phyloP scores from a whole-genome alignment of 2,888 invertebrate species.

The Oegoconia quadripuncta region DNA sequence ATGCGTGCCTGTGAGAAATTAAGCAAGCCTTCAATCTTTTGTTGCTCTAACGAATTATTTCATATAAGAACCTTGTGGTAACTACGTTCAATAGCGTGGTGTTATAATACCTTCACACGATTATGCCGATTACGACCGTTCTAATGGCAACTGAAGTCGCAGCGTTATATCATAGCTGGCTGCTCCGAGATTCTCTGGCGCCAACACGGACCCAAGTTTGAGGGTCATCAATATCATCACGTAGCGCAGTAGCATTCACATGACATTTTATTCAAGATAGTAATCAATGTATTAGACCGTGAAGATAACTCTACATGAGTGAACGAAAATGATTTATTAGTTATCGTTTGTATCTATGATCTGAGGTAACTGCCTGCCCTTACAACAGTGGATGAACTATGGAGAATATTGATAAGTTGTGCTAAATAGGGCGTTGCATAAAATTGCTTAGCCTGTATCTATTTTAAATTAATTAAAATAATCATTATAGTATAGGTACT shows the following conservation, averaged over 20 bases:
- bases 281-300: neutral
- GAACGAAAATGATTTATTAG: too few species aligned
- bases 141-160: constrained; percentile 44
- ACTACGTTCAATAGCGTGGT: constrained; percentile 56
- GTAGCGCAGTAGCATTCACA: constrained; percentile 11
- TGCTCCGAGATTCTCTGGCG: neutral
- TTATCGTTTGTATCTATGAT: too few species aligned
- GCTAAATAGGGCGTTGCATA: too few species aligned
- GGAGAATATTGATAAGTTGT: too few species aligned
- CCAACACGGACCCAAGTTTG: neutral
- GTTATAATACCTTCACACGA: constrained; percentile 67
- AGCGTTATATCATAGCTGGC: constrained; percentile 19
- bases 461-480: too few species aligned
- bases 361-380: too few species aligned
- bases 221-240: constrained; percentile 8
- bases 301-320: too few species aligned
- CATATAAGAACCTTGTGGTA: constrained; percentile 66
- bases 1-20: constrained; percentile 73
- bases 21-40: constrained; percentile 70
- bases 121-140: constrained; percentile 50
- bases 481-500: neutral
- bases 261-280: constrained; percentile 7
- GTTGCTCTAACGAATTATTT: constrained; percentile 62
- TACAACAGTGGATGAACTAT: too few species aligned
- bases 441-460: too few species aligned